Percentiles rank a stretch among this genome's conserved stretches.
Evolutionary conservation across 2,888 invertebrate species (phyloP).

Genomic region (Cosmia pyralina): DNA sequence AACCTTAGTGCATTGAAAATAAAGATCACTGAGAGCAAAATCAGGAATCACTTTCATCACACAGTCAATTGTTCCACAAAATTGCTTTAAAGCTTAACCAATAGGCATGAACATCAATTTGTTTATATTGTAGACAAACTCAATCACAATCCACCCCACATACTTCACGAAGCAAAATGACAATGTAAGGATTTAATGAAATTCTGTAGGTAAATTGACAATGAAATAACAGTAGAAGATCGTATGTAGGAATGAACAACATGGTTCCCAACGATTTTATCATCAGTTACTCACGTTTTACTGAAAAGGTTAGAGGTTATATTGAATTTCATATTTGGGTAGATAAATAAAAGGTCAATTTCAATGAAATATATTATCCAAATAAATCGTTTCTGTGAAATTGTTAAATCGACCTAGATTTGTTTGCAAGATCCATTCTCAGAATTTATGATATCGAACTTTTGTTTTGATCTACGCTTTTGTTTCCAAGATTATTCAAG

Average conservation of each 20-base stretch:
- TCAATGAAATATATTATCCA: neutral
- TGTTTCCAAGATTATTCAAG: neutral
- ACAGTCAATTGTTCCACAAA: conserved; percentile 19
- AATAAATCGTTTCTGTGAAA: conserved; percentile 25
- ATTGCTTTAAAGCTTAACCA: conserved; percentile 20
- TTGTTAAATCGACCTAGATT: conserved; percentile 7
- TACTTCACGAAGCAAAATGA: conserved; percentile 19
- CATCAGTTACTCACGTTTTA: conserved; percentile 17
- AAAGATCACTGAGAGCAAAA: too few species aligned
- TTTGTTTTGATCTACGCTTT: conserved; percentile 11
- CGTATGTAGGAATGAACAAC: neutral
- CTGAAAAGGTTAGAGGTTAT: conserved; percentile 55
- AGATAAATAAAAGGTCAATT: conserved; percentile 19
- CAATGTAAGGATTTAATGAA: conserved; percentile 35
- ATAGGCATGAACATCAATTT: conserved; percentile 13
- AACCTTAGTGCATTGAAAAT: too few species aligned
- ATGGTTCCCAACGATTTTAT: conserved; percentile 20
- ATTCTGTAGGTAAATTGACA: conserved; percentile 13
- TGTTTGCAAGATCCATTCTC: conserved; percentile 23
- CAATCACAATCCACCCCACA: conserved; percentile 19
- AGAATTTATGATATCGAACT: neutral
- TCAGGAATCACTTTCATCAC: neutral
- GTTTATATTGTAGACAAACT: conserved; percentile 29
- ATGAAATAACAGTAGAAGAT: neutral
- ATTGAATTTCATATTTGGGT: conserved; percentile 9